phyloP scores from a whole-genome alignment of 2,888 invertebrate genomes.

The Ischnura elegans region DNA sequence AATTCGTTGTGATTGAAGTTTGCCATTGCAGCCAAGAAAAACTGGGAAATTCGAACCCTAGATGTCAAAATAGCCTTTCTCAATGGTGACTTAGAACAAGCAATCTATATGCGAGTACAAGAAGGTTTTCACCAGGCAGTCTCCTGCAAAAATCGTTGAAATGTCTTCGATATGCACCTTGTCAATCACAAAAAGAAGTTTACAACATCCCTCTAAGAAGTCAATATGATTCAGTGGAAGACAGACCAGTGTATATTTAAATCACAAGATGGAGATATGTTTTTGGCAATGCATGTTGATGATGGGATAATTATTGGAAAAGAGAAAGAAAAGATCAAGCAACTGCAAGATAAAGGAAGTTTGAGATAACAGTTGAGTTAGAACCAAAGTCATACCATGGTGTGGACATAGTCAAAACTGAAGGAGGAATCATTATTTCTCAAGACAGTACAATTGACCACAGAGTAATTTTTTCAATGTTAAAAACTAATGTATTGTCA shows the following conservation, averaged over 20 bases:
- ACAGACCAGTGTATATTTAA: background rate
- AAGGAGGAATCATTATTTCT: background rate
- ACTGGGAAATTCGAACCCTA: background rate
- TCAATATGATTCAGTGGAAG: background rate
- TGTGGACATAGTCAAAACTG: background rate
- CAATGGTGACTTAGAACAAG: background rate
- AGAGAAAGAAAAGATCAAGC: background rate
- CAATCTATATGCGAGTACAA: background rate
- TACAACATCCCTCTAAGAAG: background rate
- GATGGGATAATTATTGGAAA: slow-evolving; percentile 8
- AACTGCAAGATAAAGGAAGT: background rate
- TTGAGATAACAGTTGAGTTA: background rate
- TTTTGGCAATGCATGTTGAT: background rate
- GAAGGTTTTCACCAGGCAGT: background rate
- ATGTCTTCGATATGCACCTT: background rate
- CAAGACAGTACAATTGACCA: no score
- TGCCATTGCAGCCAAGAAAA: background rate
- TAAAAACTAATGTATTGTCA: no score
- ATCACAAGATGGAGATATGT: background rate
- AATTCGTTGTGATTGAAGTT: background rate
- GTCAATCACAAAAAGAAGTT: background rate
- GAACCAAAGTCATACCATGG: background rate
- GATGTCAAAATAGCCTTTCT: background rate
- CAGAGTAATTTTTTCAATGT: no score
- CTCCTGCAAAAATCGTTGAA: background rate